Evolutionary conservation across 1,140 invertebrate genomes (phyloP).

Genomic region (Acyrthosiphon pisum): DNA sequence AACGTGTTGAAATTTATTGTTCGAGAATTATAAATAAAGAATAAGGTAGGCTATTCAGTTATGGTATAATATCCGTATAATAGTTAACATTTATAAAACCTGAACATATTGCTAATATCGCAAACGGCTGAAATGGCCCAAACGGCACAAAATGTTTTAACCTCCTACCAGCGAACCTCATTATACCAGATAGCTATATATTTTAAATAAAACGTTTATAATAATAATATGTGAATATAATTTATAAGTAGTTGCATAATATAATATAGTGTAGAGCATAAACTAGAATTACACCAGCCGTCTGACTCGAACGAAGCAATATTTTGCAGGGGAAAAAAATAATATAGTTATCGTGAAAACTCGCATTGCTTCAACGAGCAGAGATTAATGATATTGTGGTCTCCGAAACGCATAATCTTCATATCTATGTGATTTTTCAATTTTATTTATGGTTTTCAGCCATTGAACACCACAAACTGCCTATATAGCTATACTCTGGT

Average conservation of each 20-base stretch:
- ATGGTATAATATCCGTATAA: background rate
- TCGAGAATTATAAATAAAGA: background rate
- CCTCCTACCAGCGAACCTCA: no score
- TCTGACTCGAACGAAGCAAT: background rate
- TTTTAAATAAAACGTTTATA: background rate
- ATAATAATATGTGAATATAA: background rate
- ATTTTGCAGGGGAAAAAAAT: background rate
- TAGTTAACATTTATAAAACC: background rate
- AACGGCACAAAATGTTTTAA: background rate
- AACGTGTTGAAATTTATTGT: background rate
- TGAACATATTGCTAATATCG: background rate
- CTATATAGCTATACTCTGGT: no score
- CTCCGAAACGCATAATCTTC: background rate
- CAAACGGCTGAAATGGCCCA: no score
- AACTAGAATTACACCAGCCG: background rate
- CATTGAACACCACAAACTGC: background rate
- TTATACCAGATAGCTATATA: background rate
- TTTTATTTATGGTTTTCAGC: background rate
- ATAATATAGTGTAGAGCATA: background rate
- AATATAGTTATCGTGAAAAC: background rate
- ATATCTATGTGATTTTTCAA: background rate
- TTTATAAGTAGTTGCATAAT: background rate
- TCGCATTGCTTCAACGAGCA: background rate
- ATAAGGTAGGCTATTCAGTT: background rate
- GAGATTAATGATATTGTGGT: slow-evolving; percentile 16